A percentile compares a stretch with the other conserved stretches of the same genome.
phyloP scores from a whole-genome alignment of 2,888 invertebrate genomes.

The Caenorhabditis zanzibari region DNA sequence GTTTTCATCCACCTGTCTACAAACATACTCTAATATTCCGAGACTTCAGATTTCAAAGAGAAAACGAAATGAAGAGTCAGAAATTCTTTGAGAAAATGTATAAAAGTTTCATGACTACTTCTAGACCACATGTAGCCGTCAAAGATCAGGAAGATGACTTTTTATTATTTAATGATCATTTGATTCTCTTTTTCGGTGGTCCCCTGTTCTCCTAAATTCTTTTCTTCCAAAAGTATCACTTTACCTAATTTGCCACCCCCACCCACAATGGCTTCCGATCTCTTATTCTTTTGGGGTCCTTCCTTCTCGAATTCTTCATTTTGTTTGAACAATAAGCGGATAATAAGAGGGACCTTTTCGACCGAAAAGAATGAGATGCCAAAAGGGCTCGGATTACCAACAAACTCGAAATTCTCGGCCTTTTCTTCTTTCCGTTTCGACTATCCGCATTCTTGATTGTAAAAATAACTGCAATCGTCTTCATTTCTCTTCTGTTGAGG shows the following conservation, averaged over 20 bases:
- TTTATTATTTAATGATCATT: constrained; percentile 11
- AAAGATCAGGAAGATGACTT: constrained; percentile 6
- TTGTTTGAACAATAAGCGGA: constrained; percentile 51
- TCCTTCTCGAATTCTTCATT: constrained; percentile 21
- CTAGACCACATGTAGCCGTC: constrained; percentile 22
- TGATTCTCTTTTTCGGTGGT: constrained; percentile 14
- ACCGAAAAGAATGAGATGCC: constrained; percentile 38
- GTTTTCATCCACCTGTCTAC: constrained; percentile 11
- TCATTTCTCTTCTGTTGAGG: constrained; percentile 16
- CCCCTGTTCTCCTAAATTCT: constrained; percentile 7
- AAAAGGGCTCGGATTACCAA: constrained; percentile 55
- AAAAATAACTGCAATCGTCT: constrained; percentile 39
- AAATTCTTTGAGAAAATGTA: constrained; percentile 5
- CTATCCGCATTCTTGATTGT: constrained; percentile 28
- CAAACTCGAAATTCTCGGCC: constrained; percentile 39
- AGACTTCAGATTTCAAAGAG: constrained; percentile 8
- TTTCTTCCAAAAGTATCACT: constrained; percentile 38
- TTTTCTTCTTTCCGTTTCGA: neutral
- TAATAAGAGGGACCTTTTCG: constrained; percentile 34
- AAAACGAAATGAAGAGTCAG: constrained; percentile 5
- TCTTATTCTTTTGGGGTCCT: constrained; percentile 21
- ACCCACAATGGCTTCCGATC: constrained; percentile 56
- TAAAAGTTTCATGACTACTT: constrained; percentile 32
- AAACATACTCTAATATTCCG: constrained; percentile 15
- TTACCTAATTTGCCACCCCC: constrained; percentile 53